These are phyloP conservation scores for Ianthella basta DNA, from an alignment of 37 sponge, comb jelly and placozoan genomes.

Conservation along the genomic window DNA sequence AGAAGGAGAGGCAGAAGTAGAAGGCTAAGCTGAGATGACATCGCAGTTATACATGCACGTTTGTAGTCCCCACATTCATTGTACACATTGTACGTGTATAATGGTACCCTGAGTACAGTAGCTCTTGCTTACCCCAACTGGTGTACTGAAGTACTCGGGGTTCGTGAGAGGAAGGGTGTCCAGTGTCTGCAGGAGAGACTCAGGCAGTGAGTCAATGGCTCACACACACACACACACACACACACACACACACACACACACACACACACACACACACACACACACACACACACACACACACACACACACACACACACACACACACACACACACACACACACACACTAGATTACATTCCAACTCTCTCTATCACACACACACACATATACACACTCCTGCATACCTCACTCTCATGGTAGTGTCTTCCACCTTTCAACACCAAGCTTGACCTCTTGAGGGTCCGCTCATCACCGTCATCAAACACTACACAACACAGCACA, in stretches of 20 bases:
- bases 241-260: not conserved
- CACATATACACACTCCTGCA: not conserved
- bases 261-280: slow-evolving; percentile 16
- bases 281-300: slow-evolving; percentile 13
- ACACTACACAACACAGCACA: slow-evolving; percentile 70
- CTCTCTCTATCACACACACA: not conserved
- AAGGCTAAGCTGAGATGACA: too few species aligned
- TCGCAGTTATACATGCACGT: too few species aligned
- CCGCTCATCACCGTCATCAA: slow-evolving; percentile 94
- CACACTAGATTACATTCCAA: not conserved
- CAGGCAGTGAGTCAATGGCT: not conserved
- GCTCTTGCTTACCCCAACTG: slow-evolving; percentile 53
- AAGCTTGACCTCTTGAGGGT: slow-evolving; percentile 81
- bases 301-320: slow-evolving; percentile 13
- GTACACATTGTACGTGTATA: not conserved
- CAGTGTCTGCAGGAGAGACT: slow-evolving; percentile 57
- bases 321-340: slow-evolving; percentile 1
- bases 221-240: not conserved
- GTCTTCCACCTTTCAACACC: slow-evolving; percentile 88
- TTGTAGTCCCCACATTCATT: not conserved
- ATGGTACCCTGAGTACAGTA: slow-evolving; percentile 19
- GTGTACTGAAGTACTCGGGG: slow-evolving; percentile 90
- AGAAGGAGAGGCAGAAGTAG: too few species aligned
- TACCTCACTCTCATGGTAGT: slow-evolving; percentile 90
- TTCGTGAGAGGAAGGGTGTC: slow-evolving; percentile 85